Base-by-base conservation (phyloP, 2,888 invertebrate genomes). In the Plemyria rubiginata region DNA sequence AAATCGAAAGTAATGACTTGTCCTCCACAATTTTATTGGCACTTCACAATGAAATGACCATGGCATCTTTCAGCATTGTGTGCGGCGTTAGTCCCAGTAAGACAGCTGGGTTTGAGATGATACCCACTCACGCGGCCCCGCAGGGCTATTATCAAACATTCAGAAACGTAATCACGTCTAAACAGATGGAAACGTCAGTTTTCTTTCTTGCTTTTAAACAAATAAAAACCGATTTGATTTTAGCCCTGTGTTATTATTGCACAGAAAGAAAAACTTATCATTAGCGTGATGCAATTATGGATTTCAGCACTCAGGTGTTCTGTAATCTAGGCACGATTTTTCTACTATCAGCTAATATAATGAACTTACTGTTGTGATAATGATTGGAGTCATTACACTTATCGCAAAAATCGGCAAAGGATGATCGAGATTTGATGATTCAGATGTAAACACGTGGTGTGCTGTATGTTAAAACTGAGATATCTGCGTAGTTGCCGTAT, bases 401-500 rank as follows among this genome's bases (percentile, higher is more conserved):
- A 66, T 72, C 67, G 58, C 72, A 67, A 65, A 67, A 71, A 64
- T 64, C 59, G 54, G 56, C 63, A 65, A 62, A 67, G 46, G 45
- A 56, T 63, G 68, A 66, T 71, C 41, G 48, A 59, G 61, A 59
- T 62, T 74, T 76, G 72, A 73, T 74, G 74, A 77, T 65, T 68
- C 62, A 66, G 65, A 70, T 70, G 72, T 74, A 78, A 74, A 77
- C 74, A 77, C 75, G 76, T 76, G 75, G 68, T 74, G 70, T 38
- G 11, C 36, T 11, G 11, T 72, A 73, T 78, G 72, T 78, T 77
- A 70, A 57, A 69, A 71, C 72, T 72, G 72, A 73, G 70, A 70
- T 72, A 73, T 71, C 72, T 79, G 76, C 77, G 75, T 78, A 78
- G 75, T 79, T 77, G 63, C 70, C 71, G 66, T 72, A 79, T 70